A percentile compares a stretch with the other conserved stretches of the same genome.
Conservation (phyloP, 2,113 vertebrate genomes). For the Eonycteris spelaea region DNA sequence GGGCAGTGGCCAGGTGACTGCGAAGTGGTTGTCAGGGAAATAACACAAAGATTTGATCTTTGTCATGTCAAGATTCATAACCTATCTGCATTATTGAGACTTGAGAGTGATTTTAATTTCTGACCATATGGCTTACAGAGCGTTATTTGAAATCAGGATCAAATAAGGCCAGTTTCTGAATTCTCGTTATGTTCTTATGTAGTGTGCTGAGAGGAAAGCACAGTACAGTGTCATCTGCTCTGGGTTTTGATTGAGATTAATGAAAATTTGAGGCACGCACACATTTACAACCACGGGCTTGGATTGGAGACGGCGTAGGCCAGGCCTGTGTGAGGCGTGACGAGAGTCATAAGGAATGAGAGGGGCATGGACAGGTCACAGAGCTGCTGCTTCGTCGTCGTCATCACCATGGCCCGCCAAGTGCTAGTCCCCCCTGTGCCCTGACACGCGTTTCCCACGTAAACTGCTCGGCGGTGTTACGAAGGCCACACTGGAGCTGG, state of each 20-base stretch:
- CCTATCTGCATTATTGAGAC: background rate
- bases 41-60: background rate
- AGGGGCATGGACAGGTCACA: rapidly evolving
- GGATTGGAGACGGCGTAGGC: background rate
- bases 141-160: background rate
- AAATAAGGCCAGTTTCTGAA: background rate
- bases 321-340: background rate
- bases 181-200: background rate
- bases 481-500: background rate
- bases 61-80: background rate
- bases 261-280: background rate
- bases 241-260: background rate
- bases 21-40: background rate
- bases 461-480: background rate
- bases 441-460: background rate
- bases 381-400: background rate
- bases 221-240: background rate
- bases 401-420: background rate
- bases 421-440: rapidly evolving
- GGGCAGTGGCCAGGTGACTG: background rate
- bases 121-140: background rate
- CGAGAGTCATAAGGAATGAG: background rate
- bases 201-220: background rate
- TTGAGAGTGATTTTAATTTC: background rate
- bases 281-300: background rate